Conservation (phyloP, 2,113 vertebrate species). For the Diadophis punctatus region DNA sequence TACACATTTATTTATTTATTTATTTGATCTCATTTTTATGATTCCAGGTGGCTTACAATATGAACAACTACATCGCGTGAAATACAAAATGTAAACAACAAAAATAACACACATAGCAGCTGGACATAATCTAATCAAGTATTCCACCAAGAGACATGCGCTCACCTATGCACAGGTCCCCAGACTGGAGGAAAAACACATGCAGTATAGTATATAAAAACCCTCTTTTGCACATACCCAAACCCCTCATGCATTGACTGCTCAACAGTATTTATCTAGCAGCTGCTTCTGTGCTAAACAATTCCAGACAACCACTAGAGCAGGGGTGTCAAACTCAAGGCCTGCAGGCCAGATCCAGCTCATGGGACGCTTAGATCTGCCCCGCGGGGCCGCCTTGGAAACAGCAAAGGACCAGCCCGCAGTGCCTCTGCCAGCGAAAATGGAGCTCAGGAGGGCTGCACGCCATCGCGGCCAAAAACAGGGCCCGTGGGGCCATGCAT, state of each 20-base stretch:
- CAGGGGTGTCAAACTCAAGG: too few species aligned
- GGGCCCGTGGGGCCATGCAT: too few species aligned
- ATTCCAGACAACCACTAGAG: neutral
- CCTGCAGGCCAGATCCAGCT: too few species aligned
- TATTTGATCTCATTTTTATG: neutral
- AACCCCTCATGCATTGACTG: neutral
- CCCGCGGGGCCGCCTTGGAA: too few species aligned
- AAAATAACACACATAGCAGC: neutral
- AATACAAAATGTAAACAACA: neutral
- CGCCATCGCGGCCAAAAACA: too few species aligned
- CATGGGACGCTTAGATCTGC: too few species aligned
- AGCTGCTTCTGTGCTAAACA: neutral
- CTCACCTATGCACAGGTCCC: neutral
- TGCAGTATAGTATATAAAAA: neutral
- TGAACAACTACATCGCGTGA: neutral
- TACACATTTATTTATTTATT: neutral
- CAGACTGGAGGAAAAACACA: neutral
- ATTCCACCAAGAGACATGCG: neutral
- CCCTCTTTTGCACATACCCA: neutral
- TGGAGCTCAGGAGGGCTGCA: too few species aligned
- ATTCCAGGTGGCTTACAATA: neutral
- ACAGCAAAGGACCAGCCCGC: too few species aligned
- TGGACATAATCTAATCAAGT: neutral
- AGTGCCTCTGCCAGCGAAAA: too few species aligned
- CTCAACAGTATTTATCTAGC: neutral